Evolutionary conservation across 2,113 vertebrate species (phyloP).

Genomic region (Sceloporus tristichus): DNA sequence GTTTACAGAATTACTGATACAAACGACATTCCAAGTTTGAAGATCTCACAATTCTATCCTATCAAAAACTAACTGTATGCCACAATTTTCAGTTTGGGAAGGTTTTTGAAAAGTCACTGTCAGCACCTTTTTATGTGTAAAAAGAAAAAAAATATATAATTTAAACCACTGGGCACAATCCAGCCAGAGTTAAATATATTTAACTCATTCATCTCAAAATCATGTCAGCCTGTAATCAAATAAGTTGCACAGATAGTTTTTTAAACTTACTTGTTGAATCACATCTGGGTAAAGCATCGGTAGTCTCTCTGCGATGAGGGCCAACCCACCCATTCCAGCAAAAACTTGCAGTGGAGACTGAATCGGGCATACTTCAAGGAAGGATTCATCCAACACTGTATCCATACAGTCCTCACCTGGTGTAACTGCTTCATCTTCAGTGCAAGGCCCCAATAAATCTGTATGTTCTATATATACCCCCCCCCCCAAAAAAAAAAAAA

Average conservation of each 20-base stretch:
- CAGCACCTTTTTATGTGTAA: neutral
- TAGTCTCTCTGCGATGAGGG: conserved; percentile 95
- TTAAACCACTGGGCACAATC: neutral
- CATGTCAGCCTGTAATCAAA: neutral
- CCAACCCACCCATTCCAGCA: conserved; percentile 97
- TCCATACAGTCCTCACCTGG: conserved; percentile 92
- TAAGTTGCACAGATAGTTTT: neutral
- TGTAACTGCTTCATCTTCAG: conserved; percentile 92
- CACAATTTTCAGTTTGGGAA: neutral
- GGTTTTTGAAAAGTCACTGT: neutral
- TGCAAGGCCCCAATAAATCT: conserved; percentile 90
- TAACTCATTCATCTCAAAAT: neutral
- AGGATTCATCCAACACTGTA: conserved; percentile 89
- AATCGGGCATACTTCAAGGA: conserved; percentile 95
- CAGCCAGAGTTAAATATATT: neutral
- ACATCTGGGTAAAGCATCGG: conserved; percentile 99
- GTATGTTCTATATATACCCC: conserved; percentile 84
- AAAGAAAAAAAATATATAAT: neutral
- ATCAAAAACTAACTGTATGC: neutral
- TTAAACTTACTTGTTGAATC: conserved; percentile 92
- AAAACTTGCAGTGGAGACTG: conserved; percentile 98
- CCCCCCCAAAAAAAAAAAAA: neutral
- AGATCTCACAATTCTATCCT: neutral
- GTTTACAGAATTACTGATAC: neutral
- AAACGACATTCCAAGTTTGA: neutral